Base-by-base conservation (phyloP, 2,797 vertebrate species). In the Melanotaenia parkinsoni region DNA sequence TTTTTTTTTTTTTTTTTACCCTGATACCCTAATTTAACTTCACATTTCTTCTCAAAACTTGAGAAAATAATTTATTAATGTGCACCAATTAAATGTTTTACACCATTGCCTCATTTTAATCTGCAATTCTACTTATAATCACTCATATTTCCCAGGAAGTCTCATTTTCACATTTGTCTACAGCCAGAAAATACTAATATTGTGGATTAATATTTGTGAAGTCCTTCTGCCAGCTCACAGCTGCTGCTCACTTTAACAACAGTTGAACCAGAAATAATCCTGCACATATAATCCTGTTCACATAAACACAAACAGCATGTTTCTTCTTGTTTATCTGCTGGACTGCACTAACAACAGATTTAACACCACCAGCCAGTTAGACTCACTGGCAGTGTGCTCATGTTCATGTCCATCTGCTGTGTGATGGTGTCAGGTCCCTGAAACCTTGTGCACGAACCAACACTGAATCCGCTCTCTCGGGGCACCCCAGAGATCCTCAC, bases 371-470 rank as follows among this genome's bases (percentile, higher is more conserved):
- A 61, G 82, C 68, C 71, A 56, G 73, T 60, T 56, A 57, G 47
- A 4, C 24, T 64, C 63, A 11, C 54, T 1, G 32, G 50, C 70
- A 58, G 66, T 5, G 43, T 35, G 60, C 67, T 70, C 28, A 20
- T 30, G 7, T 57, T 57, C 33, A 35, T 0, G 33, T 81, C 86
- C 86, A 89, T 93, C 87, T 92, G 90, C 26, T 72, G 74, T 14
- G 2, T 12, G 64, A 67, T 28, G 63, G 43, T 58, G 30, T 77
- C 67, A 14, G 4, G 33, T 56, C 70, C 67, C 66, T 24, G 53
- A 76, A 80, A 67, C 76, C 51, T 73, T 4, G 37, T 6, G 58
- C 28, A 32, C 60, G 53, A 65, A 72, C 56, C 11, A 74, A 73
- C 53, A 58, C 33, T 22, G 33, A 28, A 30, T 57, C 65, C 3